Conservation (phyloP, 2,888 invertebrate species). For the Anarsia innoxiella region DNA sequence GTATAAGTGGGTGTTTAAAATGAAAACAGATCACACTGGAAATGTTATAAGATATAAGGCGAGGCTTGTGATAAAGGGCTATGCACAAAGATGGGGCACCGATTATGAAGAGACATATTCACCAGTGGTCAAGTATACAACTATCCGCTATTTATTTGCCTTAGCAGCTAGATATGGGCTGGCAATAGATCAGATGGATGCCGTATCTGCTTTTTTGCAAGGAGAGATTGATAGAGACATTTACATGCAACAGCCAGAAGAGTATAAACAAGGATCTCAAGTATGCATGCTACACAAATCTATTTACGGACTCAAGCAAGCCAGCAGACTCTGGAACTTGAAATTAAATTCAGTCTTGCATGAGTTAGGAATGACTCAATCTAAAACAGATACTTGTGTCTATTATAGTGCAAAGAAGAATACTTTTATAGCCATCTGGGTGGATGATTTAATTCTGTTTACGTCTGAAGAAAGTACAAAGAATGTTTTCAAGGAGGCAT, state of each 20-base stretch:
- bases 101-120: slow-evolving; percentile 21
- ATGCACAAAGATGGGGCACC: slow-evolving; percentile 16
- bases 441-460: slow-evolving; percentile 21
- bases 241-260: slow-evolving; percentile 19
- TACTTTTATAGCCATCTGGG: slow-evolving; percentile 21
- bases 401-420: slow-evolving; percentile 21
- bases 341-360: slow-evolving; percentile 16
- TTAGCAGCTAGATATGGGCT: slow-evolving; percentile 16
- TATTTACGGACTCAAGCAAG: slow-evolving; percentile 17
- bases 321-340: too few species aligned
- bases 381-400: slow-evolving; percentile 24
- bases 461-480: slow-evolving; percentile 13
- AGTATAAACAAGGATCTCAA: slow-evolving; percentile 17
- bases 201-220: slow-evolving; percentile 20
- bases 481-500: slow-evolving; percentile 12
- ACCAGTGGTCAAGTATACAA: slow-evolving; percentile 21
- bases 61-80: slow-evolving; percentile 22
- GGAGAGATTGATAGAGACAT: slow-evolving; percentile 21
- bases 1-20: slow-evolving; percentile 22
- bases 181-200: slow-evolving; percentile 21
- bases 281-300: slow-evolving; percentile 18
- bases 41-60: slow-evolving; percentile 17
- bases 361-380: slow-evolving; percentile 21
- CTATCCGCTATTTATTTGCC: slow-evolving; percentile 19
- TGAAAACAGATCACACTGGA: slow-evolving; percentile 15